Evolutionary conservation across 2,113 vertebrate species (phyloP), one percentile per base, ranked within the genome.

Genomic region (Uria lomvia): DNA sequence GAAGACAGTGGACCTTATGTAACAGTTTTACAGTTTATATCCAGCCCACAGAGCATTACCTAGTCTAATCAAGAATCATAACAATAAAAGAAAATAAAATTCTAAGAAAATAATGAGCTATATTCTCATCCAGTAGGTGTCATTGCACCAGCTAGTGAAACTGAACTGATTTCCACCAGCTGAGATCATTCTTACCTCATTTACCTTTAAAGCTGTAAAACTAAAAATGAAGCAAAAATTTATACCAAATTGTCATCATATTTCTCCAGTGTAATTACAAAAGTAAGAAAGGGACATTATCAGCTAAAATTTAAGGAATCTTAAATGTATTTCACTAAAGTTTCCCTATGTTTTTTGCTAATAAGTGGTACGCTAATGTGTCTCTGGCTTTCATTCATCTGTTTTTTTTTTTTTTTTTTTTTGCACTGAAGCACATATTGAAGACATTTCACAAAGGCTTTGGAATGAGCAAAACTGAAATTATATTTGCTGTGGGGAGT

Each of bases 351-450:
- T 24, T 36, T 75, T 81, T 58, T 55, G 7, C 4, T 58, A 36
- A 5, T 56, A 76, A 20, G 6, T 32, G 6, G 5, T 55, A n/a
- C 0, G 3, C 9, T 62, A 62, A 5, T 2, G 1, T 42, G 23
- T 26, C 29, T 78, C 19, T 67, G 15, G 8, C 3, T 75, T 92
- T 91, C 58, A 84, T 3, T 55, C 3, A 10, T 32, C 12, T 79
- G 3, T 2, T 10, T 27, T 7, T 24, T 24, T 40, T 19, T n/a
- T n/a, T n/a, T 19, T 23, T 23, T 7, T 26, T 26, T 66, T 32
- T 47, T 38, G 6, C 23, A 67, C 20, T 40, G 5, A 71, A 70
- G 6, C 1, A 50, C 8, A 19, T 62, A 15, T 7, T 21, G 26
- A 55, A 88, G 36, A 45, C 9, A 40, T 68, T 86, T 58, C 12